A percentile compares a stretch with the other conserved stretches of the same genome.
Evolutionary conservation across 2,888 invertebrate species (phyloP).

Genomic region (Plagodis dolabraria): DNA sequence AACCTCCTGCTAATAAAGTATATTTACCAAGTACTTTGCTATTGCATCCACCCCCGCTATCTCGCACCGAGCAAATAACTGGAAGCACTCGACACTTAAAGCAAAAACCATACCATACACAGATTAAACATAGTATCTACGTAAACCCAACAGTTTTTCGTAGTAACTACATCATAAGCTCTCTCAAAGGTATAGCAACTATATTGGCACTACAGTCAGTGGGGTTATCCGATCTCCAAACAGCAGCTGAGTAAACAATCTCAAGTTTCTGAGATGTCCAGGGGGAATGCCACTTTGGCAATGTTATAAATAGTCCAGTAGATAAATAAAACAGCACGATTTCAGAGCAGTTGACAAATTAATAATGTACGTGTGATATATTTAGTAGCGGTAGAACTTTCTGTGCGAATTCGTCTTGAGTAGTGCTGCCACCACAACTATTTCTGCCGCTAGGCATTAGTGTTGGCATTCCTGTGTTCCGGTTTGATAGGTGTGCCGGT

Average conservation of each 20-base stretch:
- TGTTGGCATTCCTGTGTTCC: too few species aligned
- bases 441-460: too few species aligned
- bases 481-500: too few species aligned
- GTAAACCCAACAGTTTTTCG: too few species aligned
- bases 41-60: constrained; percentile 1
- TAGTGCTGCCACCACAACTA: too few species aligned
- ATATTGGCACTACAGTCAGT: constrained; percentile 2
- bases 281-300: constrained; percentile 5
- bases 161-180: neutral
- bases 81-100: too few species aligned
- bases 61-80: neutral
- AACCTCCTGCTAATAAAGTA: neutral
- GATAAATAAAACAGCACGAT: constrained; percentile 2
- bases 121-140: too few species aligned
- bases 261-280: constrained; percentile 21
- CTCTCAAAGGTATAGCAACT: neutral
- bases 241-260: constrained; percentile 21
- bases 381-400: too few species aligned
- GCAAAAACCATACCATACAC: too few species aligned
- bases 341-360: too few species aligned
- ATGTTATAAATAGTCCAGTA: constrained; percentile 19
- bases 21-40: constrained; percentile 1
- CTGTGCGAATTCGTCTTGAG: too few species aligned
- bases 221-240: constrained; percentile 14
- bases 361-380: too few species aligned